A percentile compares a stretch with the other conserved stretches of the same genome.
Evolutionary conservation across 2,888 invertebrate genomes (phyloP).

Genomic region (Drosophila mettleri): DNA sequence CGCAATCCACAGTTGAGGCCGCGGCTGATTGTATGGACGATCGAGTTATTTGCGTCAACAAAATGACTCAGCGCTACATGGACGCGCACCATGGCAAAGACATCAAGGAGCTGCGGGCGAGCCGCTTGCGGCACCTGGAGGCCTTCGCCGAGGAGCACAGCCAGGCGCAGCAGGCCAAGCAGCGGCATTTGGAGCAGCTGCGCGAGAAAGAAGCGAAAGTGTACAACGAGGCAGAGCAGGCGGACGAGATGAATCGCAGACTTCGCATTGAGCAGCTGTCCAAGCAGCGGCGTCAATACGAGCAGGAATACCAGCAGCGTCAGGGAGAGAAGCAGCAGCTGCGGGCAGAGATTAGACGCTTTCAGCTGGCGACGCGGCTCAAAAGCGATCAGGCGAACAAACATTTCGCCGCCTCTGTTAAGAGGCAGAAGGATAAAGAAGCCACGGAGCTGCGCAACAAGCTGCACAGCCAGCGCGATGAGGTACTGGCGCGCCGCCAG

Average conservation of each 20-base stretch:
- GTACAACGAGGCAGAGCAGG: conserved; percentile 5
- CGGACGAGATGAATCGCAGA: conserved; percentile 44
- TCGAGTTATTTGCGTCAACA: conserved; percentile 54
- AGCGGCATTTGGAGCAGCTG: conserved; percentile 3
- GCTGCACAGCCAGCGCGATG: conserved; percentile 43
- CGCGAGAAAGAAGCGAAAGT: conserved; percentile 2
- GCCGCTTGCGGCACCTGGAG: conserved; percentile 4
- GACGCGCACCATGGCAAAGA: conserved; percentile 27
- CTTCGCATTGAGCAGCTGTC: conserved; percentile 20
- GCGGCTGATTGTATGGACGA: conserved; percentile 62
- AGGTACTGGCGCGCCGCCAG: conserved; percentile 32
- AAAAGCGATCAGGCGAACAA: conserved; percentile 48
- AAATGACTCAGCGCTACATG: conserved; percentile 33
- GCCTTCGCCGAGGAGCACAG: conserved; percentile 16
- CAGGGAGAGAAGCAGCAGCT: conserved; percentile 10
- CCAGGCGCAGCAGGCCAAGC: conserved; percentile 23
- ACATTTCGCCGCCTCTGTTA: conserved; percentile 9
- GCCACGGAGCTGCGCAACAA: conserved; percentile 15
- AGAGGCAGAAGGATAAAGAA: conserved; percentile 3
- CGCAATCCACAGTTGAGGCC: conserved; percentile 34
- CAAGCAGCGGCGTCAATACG: conserved; percentile 52
- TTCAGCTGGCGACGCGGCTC: conserved; percentile 51
- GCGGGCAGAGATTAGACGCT: conserved; percentile 51
- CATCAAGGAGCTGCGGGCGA: conserved; percentile 14
- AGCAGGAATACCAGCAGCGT: conserved; percentile 34